phyloP scores from a whole-genome alignment of 2,888 invertebrate species.

The Nowickia ferox region DNA sequence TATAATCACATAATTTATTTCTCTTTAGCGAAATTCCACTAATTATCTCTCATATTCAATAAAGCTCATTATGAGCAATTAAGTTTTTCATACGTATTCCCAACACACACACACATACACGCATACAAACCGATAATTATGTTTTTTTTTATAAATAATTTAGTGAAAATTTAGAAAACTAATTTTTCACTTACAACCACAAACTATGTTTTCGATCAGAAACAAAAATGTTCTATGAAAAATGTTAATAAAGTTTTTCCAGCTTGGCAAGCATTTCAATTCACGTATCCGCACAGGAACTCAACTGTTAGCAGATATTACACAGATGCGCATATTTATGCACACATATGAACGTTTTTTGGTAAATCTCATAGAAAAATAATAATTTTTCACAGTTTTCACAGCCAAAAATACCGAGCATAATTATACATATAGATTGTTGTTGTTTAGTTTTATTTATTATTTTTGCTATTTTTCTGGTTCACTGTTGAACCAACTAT shows the following conservation, averaged over 20 bases:
- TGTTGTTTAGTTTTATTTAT: background rate
- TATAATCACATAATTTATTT: background rate
- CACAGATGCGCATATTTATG: no score
- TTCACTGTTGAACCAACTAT: conserved; percentile 34
- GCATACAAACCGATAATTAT: conserved; percentile 30
- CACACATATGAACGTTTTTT: background rate
- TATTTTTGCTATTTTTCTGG: conserved; percentile 2
- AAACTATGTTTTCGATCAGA: conserved; percentile 51
- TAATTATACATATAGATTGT: conserved; percentile 38
- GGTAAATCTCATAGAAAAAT: conserved; percentile 27
- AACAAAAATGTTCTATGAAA: conserved; percentile 31
- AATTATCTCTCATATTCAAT: conserved; percentile 44
- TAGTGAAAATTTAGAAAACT: conserved; percentile 54
- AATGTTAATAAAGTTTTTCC: conserved; percentile 43
- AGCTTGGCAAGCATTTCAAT: conserved; percentile 5
- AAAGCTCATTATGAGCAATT: background rate
- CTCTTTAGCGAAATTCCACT: background rate
- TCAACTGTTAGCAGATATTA: background rate
- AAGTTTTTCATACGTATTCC: conserved; percentile 26
- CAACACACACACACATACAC: conserved; percentile 1
- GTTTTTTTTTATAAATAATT: background rate
- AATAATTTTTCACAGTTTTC: conserved; percentile 41
- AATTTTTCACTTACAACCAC: conserved; percentile 57
- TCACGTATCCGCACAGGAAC: background rate
- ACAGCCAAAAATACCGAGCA: conserved; percentile 33